Base-by-base conservation (phyloP, 2,888 invertebrate species). In the Pammene aurita region DNA sequence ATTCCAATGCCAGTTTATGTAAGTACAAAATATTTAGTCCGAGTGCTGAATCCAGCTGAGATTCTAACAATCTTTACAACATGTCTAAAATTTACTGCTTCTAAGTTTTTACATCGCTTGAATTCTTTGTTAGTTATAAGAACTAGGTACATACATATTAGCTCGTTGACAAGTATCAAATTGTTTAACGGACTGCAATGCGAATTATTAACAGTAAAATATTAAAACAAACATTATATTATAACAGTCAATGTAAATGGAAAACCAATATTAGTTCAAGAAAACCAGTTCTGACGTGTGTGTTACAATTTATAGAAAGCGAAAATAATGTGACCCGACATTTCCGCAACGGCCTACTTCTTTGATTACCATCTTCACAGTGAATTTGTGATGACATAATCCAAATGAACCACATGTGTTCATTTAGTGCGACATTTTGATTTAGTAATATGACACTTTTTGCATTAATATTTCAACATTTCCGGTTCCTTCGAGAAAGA, bases 321-420 rank as follows among this genome's bases (percentile, higher is more conserved):
- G 68, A 58, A 64, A 64, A 64, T 69, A 64, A 58, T 64, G 68
- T 64, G 64, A 69, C 50, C n/a, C n/a, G 63, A 52, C 57, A 26
- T 69, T 69, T 58, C 63, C 64, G 52, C 44, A 57, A 58, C 41
- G 50, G 46, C 67, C 44, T 2, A 66, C 61, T 41, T 67, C 46
- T 69, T 61, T 54, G 68, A 69, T 64, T 64, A 38, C 64, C 68
- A 69, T 69, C 68, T 69, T 64, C 63, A 54, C 52, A 58, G 52
- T 13, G 26, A 62, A 50, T 63, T 44, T 46, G 50, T 42, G 58
- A 58, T 68, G 64, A 60, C 68, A 58, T 69, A 62, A 67, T 10
- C 14, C 6, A 35, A 48, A 41, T 57, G 14, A 64, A 64, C 58
- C 64, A 54, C 58, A 64, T 64, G 57, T 35, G 58, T 64, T 58